phyloP scores from a whole-genome alignment of 1,140 invertebrate genomes.

The Lanistes nyassanus region DNA sequence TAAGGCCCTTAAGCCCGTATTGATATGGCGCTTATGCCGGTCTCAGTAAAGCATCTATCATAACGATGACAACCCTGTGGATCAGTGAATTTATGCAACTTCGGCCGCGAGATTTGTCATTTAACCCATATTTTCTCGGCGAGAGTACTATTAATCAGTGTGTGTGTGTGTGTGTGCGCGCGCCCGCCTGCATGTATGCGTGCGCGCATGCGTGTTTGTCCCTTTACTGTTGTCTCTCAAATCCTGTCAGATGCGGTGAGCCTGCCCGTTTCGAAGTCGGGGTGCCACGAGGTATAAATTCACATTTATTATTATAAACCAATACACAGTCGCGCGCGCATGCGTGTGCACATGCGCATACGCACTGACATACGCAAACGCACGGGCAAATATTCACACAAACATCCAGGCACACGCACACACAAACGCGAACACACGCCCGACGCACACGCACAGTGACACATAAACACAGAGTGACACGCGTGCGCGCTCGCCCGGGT shows the following conservation, averaged over 20 bases:
- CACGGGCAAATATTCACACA: slow-evolving; percentile 15
- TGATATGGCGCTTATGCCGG: no score
- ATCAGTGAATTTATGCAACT: no score
- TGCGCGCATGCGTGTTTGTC: neutral
- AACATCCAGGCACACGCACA: neutral
- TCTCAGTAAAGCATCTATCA: no score
- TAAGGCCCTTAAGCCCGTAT: no score
- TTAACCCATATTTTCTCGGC: neutral
- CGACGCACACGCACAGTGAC: slow-evolving; percentile 1
- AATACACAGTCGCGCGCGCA: neutral
- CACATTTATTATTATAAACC: no score
- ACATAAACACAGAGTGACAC: neutral
- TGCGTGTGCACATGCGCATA: slow-evolving; percentile 7
- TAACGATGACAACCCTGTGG: no score
- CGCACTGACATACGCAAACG: slow-evolving; percentile 8
- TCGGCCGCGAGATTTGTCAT: no score
- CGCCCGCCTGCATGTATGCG: no score
- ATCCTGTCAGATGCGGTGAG: no score
- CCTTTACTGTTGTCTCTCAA: neutral
- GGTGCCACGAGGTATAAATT: no score
- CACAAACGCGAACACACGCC: neutral
- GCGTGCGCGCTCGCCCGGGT: neutral
- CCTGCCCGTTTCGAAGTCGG: no score
- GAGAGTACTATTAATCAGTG: neutral
- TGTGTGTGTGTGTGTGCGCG: slow-evolving; percentile 1